A percentile compares a stretch with the other conserved stretches of the same genome.
phyloP scores from a whole-genome alignment of 2,113 vertebrate species.

The Apodemus speciosus region DNA sequence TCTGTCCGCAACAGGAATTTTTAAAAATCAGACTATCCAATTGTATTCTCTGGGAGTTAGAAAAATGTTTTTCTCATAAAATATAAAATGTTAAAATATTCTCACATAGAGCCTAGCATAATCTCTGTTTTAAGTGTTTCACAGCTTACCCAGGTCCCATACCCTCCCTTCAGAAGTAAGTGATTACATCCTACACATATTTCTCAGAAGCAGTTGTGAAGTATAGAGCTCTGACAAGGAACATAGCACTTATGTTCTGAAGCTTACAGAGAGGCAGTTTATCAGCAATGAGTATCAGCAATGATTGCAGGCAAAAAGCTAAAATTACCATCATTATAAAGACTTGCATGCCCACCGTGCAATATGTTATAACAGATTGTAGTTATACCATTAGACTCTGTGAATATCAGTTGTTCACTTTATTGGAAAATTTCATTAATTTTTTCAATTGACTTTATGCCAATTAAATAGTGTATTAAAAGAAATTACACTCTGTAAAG shows the following conservation, averaged over 20 bases:
- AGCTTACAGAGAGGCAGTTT: constrained; percentile 17
- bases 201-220: constrained; percentile 45
- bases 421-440: not conserved
- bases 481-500: not conserved
- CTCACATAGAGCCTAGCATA: not conserved
- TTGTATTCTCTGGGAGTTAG: not conserved
- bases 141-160: not conserved
- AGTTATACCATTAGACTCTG: not conserved
- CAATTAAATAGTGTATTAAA: not conserved
- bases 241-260: constrained; percentile 16
- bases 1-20: not conserved
- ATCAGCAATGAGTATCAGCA: not conserved
- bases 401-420: not conserved
- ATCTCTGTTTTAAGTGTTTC: constrained; percentile 44
- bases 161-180: constrained; percentile 13
- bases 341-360: not conserved
- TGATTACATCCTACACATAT: constrained; percentile 36
- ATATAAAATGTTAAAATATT: constrained; percentile 58
- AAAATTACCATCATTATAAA: not conserved
- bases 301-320: not conserved
- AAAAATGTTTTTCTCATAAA: not conserved
- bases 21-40: not conserved
- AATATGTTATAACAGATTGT: not conserved
- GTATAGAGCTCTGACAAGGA: not conserved
- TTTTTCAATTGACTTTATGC: not conserved